phyloP scores from a whole-genome alignment of 2,888 invertebrate genomes.

The Cosmia pyralina region DNA sequence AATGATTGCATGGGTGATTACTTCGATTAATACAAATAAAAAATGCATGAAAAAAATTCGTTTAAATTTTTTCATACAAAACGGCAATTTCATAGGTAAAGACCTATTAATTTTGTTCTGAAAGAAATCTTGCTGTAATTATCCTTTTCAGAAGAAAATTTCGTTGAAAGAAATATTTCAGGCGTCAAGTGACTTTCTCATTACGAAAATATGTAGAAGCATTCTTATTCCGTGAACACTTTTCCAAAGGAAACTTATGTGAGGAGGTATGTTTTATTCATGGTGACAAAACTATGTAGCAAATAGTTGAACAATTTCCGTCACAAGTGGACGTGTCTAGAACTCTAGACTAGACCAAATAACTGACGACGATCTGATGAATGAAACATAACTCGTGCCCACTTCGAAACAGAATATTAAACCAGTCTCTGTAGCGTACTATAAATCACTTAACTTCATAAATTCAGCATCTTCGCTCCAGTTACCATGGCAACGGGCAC shows the following conservation, averaged over 20 bases:
- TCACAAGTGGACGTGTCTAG: not conserved
- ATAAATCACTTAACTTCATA: slow-evolving; percentile 51
- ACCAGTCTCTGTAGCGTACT: slow-evolving; percentile 36
- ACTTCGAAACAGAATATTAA: slow-evolving; percentile 18
- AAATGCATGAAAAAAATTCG: too few relatives aligned
- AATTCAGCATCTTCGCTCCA: slow-evolving; percentile 68
- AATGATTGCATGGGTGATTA: too few relatives aligned
- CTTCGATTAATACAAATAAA: too few relatives aligned
- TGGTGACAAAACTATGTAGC: too few relatives aligned
- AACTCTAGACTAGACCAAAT: not conserved
- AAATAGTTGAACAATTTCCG: not conserved
- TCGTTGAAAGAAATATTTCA: too few relatives aligned
- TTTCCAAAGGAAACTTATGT: not conserved
- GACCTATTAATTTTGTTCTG: not conserved
- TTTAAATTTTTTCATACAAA: too few relatives aligned
- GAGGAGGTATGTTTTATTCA: not conserved
- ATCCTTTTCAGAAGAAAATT: not conserved
- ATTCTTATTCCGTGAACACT: not conserved
- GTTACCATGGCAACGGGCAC: slow-evolving; percentile 62
- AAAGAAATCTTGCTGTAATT: too few relatives aligned
- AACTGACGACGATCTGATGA: slow-evolving; percentile 8
- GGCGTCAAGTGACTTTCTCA: not conserved
- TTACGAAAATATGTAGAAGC: not conserved
- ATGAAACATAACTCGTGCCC: slow-evolving; percentile 15
- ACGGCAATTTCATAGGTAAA: too few relatives aligned